These are phyloP conservation scores for Arenaria interpres DNA, from an alignment of 2,113 vertebrate genomes.

Conservation along the genomic window DNA sequence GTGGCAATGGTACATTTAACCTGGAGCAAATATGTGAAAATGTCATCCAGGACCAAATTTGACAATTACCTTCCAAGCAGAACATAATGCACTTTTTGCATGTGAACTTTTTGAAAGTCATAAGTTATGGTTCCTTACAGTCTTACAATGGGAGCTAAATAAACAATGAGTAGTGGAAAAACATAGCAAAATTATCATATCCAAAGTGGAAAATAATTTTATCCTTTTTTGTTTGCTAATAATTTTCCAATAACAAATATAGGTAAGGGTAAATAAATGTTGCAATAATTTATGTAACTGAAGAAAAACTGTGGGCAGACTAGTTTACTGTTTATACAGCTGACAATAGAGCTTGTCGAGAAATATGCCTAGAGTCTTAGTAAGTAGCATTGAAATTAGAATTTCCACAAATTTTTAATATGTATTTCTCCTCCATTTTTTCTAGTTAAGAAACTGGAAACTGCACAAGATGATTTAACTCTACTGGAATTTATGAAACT, in stretches of 20 bases:
- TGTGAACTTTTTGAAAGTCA: background rate
- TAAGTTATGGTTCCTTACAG: background rate
- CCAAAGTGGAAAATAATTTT: background rate
- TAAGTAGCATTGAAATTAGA: background rate
- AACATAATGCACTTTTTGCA: conserved; percentile 15
- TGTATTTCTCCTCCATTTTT: background rate
- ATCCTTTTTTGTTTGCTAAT: background rate
- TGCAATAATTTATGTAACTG: background rate
- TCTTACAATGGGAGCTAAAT: background rate
- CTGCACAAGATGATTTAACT: background rate
- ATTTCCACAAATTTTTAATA: background rate
- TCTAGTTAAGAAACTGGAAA: background rate
- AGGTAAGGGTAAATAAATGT: background rate
- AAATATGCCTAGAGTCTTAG: background rate
- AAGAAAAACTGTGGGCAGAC: background rate
- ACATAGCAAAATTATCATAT: background rate
- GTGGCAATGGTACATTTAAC: conserved; percentile 15
- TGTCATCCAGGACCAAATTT: conserved; percentile 36
- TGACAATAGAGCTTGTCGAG: background rate
- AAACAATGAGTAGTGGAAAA: background rate
- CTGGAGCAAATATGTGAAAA: conserved; percentile 55
- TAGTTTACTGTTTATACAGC: background rate
- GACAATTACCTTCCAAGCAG: conserved; percentile 27
- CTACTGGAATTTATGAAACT: background rate
- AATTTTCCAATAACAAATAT: background rate